Conservation (phyloP, 2,797 vertebrate species). For the Darevskia mixta region DNA sequence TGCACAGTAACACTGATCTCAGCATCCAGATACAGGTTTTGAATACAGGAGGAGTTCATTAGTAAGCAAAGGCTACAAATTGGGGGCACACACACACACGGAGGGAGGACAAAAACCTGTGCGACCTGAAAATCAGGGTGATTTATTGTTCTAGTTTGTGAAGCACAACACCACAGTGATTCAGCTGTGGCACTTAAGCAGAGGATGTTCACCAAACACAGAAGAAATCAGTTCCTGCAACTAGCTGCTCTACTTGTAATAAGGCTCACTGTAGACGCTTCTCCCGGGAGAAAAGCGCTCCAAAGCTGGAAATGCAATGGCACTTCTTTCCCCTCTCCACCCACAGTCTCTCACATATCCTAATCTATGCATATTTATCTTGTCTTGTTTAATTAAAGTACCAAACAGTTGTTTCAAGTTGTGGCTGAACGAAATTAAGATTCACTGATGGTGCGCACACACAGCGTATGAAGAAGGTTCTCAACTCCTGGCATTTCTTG, state of each 20-base stretch:
- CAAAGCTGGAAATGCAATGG: not conserved
- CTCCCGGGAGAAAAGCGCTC: not conserved
- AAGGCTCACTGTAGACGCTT: not conserved
- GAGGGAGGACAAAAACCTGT: no score
- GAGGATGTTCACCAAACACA: not conserved
- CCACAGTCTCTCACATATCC: no score
- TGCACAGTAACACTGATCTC: no score
- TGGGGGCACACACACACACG: no score
- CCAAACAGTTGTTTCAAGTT: not conserved
- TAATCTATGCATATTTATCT: no score
- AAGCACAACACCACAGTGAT: not conserved
- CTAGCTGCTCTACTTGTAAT: not conserved
- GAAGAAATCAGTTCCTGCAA: not conserved
- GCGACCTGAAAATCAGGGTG: not conserved
- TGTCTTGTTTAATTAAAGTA: no score
- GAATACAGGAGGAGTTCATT: no score
- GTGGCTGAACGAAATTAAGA: not conserved
- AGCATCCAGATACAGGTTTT: no score
- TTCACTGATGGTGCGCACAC: not conserved
- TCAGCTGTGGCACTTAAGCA: not conserved
- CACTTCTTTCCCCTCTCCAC: no score
- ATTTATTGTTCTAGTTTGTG: not conserved
- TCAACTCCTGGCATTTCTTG: no score
- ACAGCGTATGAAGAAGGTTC: not conserved
- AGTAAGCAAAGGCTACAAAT: no score